Evolutionary conservation across 2,113 vertebrate genomes (phyloP).

Genomic region (Sula dactylatra): DNA sequence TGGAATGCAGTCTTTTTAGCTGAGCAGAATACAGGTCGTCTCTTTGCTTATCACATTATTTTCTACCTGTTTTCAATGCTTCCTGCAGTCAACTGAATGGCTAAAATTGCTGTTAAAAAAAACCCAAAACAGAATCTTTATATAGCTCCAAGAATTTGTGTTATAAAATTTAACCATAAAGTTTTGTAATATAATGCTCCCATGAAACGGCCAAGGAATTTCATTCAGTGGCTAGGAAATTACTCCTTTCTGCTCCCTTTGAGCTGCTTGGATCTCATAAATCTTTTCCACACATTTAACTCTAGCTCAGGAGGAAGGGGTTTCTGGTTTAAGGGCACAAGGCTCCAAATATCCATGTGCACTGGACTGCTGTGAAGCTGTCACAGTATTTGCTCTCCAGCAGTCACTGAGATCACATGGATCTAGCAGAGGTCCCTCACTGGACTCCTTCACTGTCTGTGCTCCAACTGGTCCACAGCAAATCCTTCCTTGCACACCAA

Average conservation of each 20-base stretch:
- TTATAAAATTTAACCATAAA: background rate
- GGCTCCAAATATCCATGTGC: background rate
- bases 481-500: background rate
- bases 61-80: background rate
- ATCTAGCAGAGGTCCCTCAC: background rate
- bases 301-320: background rate
- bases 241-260: background rate
- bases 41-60: background rate
- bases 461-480: background rate
- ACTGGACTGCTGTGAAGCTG: background rate
- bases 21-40: background rate
- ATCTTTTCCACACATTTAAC: background rate
- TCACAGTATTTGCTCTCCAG: background rate
- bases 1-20: background rate
- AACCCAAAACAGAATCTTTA: rapidly evolving
- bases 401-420: background rate
- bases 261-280: background rate
- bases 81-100: background rate
- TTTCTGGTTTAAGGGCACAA: background rate
- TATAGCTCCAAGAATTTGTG: background rate
- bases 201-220: background rate
- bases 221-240: background rate
- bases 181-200: background rate
- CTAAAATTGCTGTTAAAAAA: background rate
- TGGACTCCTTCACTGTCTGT: background rate